These are phyloP conservation scores for Verasper variegatus DNA, from an alignment of 2,113 vertebrate species.

Conservation along the genomic window DNA sequence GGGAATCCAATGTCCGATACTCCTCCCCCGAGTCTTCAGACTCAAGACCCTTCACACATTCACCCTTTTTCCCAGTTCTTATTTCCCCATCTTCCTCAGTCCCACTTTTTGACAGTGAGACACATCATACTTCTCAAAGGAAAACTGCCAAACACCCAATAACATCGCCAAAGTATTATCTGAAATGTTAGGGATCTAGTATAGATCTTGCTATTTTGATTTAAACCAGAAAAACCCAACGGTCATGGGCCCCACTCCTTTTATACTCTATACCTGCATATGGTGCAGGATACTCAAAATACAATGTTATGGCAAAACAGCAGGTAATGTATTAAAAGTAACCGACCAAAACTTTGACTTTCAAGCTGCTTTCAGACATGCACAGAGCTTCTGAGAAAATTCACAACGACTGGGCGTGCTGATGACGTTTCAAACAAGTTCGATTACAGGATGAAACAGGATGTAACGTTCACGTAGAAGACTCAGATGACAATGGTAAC, in stretches of 20 bases:
- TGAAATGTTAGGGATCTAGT: too few species aligned
- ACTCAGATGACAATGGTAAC: too few species aligned
- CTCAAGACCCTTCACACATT: not conserved
- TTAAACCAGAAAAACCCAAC: not conserved
- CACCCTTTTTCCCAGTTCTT: not conserved
- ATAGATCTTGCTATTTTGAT: not conserved
- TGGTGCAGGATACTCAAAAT: not conserved
- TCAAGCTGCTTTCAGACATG: too few species aligned
- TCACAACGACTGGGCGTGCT: too few species aligned
- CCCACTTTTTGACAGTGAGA: not conserved
- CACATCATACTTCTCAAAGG: not conserved
- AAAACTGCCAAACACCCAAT: not conserved
- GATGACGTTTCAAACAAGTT: too few species aligned
- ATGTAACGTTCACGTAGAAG: too few species aligned
- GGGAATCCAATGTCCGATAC: slow-evolving; percentile 39
- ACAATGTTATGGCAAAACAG: not conserved
- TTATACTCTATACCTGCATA: not conserved
- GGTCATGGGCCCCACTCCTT: not conserved
- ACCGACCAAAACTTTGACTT: too few species aligned
- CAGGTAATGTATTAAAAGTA: too few species aligned
- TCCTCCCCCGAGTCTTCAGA: slow-evolving; percentile 44
- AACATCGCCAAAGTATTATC: too few species aligned
- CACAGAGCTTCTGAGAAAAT: too few species aligned
- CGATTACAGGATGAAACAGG: too few species aligned
- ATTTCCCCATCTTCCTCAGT: not conserved